phyloP scores from a whole-genome alignment of 2,797 vertebrate species.

The Tokudaia muenninki region DNA sequence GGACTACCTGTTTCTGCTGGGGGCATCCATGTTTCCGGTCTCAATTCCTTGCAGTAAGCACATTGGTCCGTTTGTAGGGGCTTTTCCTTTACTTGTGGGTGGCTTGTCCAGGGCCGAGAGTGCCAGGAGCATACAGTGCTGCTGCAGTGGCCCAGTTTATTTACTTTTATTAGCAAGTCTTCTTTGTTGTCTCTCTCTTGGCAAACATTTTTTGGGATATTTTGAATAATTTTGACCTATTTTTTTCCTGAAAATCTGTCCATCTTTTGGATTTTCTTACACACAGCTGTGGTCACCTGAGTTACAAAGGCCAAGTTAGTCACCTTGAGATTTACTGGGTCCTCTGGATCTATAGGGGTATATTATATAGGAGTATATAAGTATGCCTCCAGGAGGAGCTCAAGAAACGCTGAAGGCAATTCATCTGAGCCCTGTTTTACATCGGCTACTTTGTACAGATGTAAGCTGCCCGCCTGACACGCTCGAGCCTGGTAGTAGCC shows the following conservation, averaged over 20 bases:
- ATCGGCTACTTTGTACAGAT: not conserved
- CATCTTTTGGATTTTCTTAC: not conserved
- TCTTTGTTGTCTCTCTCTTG: not conserved
- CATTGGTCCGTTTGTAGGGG: not conserved
- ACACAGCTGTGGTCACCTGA: not conserved
- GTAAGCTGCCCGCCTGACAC: not conserved
- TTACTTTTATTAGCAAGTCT: not conserved
- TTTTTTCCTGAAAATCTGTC: not conserved
- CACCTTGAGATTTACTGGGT: not conserved
- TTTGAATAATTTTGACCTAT: not conserved
- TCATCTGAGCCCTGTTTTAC: not conserved
- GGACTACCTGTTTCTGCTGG: not conserved
- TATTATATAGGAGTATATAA: not conserved
- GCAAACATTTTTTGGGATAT: not conserved
- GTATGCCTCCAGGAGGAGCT: not conserved
- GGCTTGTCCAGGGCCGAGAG: not conserved
- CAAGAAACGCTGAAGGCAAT: not conserved
- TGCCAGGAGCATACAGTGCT: not conserved
- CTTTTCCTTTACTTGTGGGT: not conserved
- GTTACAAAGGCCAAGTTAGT: not conserved
- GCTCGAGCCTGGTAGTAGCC: not conserved
- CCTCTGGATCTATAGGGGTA: not conserved
- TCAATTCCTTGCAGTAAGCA: not conserved
- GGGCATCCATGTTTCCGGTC: not conserved
- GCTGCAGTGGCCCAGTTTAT: not conserved